Evolutionary conservation across 2,888 invertebrate species (phyloP), one percentile per base, ranked within the genome.

Genomic region (Sminthurinus aureus): DNA sequence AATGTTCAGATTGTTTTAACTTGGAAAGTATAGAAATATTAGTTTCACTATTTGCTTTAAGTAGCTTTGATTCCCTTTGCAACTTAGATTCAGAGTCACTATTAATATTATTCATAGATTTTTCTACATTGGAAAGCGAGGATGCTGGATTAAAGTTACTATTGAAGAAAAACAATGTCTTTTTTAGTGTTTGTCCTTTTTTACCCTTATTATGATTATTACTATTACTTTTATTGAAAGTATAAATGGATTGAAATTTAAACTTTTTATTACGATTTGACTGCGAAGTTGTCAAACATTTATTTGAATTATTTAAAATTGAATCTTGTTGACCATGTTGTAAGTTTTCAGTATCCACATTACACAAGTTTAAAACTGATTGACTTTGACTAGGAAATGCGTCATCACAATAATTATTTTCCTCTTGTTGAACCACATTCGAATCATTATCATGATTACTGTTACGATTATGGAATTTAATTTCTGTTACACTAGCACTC

Each of bases 321-420:
- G 6, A 38, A 38, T 38, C 6, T 38, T 38, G 38, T 38, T 38
- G 38, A 38, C 38, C 38, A 38, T 38, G 38, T 38, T 38, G 1
- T 38, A 38, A 4, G 6, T 58, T 58, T 9, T 58, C 58, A 58
- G 18, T 0, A 58, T 58, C 71, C 24, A 24, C 24, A 71, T 13
- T 6, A 38, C 38, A 38, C 38, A 38, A 38, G 12, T 71, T 22
- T 13, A 24, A 4, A 26, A 24, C 24, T 24, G 24, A 15, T 71
- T 22, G 8, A 26, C 13, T 26, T 26, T 71, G 71, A 71, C 71
- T 24, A 13, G 26, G 71, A 24, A 71, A 71, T 26, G 15, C 71
- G 26, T 71, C 71, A 71, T 71, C 71, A 71, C 22, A 22, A 71
- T 71, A 71, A 24, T 71, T 26, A 71, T 71, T 71, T 4, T 71